Conservation (phyloP, 2,113 vertebrate genomes). For the Polypterus senegalus region DNA sequence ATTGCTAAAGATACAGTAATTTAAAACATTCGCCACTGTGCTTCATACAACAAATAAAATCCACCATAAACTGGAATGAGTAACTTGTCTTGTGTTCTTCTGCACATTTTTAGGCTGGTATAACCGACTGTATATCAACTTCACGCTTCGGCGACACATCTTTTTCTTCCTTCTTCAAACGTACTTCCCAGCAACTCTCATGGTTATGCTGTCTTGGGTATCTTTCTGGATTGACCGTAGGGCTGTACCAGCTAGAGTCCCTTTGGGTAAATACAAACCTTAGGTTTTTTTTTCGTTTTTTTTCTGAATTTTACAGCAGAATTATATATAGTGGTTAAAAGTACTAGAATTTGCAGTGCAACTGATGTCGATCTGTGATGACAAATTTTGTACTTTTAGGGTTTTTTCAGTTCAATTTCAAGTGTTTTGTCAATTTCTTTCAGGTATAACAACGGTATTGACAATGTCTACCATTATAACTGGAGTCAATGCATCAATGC, state of each 20-base stretch:
- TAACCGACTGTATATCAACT: slow-evolving; percentile 82
- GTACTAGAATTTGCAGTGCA: too few relatives aligned
- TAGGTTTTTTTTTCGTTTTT: too few relatives aligned
- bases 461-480: slow-evolving; percentile 77
- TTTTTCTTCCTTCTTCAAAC: slow-evolving; percentile 89
- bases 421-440: background rate
- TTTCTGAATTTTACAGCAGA: too few relatives aligned
- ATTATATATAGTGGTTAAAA: too few relatives aligned
- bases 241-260: slow-evolving; percentile 77
- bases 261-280: slow-evolving; percentile 54
- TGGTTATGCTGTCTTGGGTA: slow-evolving; percentile 91
- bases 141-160: slow-evolving; percentile 76
- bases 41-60: too few relatives aligned
- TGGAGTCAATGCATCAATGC: slow-evolving; percentile 94
- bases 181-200: slow-evolving; percentile 79
- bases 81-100: background rate
- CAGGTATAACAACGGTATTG: slow-evolving; percentile 67
- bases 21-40: too few relatives aligned
- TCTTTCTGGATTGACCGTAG: slow-evolving; percentile 86
- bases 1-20: too few relatives aligned
- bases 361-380: too few relatives aligned
- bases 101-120: slow-evolving; percentile 66
- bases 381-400: too few relatives aligned
- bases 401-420: too few relatives aligned
- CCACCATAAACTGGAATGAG: background rate